These are phyloP conservation scores for Drosophila pseudoobscura DNA, from an alignment of 1,140 invertebrate species.

Conservation along the genomic window DNA sequence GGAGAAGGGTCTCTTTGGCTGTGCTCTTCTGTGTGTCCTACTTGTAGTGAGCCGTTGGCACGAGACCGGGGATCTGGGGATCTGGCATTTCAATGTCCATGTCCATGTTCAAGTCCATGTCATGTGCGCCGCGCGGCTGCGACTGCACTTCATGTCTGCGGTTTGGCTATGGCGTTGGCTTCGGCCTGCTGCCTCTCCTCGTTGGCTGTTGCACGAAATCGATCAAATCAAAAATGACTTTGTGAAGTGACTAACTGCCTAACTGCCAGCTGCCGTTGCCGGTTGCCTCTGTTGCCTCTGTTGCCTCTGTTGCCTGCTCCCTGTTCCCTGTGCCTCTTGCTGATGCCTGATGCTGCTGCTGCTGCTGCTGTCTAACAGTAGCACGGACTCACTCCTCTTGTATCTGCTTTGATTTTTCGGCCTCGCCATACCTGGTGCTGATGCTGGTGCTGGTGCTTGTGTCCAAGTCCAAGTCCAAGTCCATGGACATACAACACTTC, in stretches of 20 bases:
- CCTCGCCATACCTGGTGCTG: slow-evolving; percentile 22
- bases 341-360: slow-evolving; percentile 24
- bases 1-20: slow-evolving; percentile 63
- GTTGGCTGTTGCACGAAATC: slow-evolving; percentile 73
- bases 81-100: slow-evolving; percentile 61
- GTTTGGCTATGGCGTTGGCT: slow-evolving; percentile 38
- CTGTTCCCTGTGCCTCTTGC: slow-evolving; percentile 53
- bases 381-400: slow-evolving; percentile 29
- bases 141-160: slow-evolving; percentile 65
- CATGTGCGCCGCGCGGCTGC: slow-evolving; percentile 53
- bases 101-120: slow-evolving; percentile 77
- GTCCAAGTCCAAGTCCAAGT: slow-evolving; percentile 44
- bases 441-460: slow-evolving; percentile 2
- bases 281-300: slow-evolving; percentile 30
- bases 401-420: slow-evolving; percentile 53
- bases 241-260: slow-evolving; percentile 81
- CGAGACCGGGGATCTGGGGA: slow-evolving; percentile 23
- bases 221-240: slow-evolving; percentile 82
- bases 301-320: background rate
- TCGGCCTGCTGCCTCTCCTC: slow-evolving; percentile 13
- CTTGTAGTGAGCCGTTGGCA: slow-evolving; percentile 40
- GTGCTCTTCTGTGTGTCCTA: slow-evolving; percentile 58
- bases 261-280: slow-evolving; percentile 72
- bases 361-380: slow-evolving; percentile 66
- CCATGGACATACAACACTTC: slow-evolving; percentile 75